Evolutionary conservation across 2,113 vertebrate genomes (phyloP).

Genomic region (Pteropus alecto): DNA sequence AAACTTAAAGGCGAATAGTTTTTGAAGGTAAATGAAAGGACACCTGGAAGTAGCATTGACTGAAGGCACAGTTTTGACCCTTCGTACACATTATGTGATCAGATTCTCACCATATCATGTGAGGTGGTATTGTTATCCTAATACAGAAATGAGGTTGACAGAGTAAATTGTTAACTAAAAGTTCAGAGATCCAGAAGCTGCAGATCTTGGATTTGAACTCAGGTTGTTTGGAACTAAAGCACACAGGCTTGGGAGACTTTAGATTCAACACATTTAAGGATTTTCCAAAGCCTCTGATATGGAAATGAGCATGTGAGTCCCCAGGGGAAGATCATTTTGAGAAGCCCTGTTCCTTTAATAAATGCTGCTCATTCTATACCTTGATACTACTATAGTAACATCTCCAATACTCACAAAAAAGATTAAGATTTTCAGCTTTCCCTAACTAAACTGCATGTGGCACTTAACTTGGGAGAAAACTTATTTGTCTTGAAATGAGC

Average conservation of each 20-base stretch:
- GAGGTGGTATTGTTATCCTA: background rate
- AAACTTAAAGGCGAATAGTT: background rate
- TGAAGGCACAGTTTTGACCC: background rate
- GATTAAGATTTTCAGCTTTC: background rate
- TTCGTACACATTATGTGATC: constrained; percentile 44
- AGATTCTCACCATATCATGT: background rate
- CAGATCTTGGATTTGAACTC: background rate
- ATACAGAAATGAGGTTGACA: constrained; percentile 16
- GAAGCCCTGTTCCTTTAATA: background rate
- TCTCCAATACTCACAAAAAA: background rate
- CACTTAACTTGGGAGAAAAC: background rate
- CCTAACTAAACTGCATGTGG: background rate
- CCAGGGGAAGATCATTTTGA: background rate
- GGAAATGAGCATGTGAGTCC: background rate
- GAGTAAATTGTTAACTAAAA: constrained; percentile 39
- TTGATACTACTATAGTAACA: background rate
- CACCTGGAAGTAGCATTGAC: background rate
- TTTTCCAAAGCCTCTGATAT: background rate
- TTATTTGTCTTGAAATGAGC: background rate
- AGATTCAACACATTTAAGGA: background rate
- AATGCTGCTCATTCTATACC: background rate
- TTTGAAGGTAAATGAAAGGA: background rate
- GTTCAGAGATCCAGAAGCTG: background rate
- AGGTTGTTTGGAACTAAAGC: background rate
- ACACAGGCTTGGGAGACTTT: background rate